Conservation (phyloP, 2,113 vertebrate genomes). For the Mirounga angustirostris region DNA sequence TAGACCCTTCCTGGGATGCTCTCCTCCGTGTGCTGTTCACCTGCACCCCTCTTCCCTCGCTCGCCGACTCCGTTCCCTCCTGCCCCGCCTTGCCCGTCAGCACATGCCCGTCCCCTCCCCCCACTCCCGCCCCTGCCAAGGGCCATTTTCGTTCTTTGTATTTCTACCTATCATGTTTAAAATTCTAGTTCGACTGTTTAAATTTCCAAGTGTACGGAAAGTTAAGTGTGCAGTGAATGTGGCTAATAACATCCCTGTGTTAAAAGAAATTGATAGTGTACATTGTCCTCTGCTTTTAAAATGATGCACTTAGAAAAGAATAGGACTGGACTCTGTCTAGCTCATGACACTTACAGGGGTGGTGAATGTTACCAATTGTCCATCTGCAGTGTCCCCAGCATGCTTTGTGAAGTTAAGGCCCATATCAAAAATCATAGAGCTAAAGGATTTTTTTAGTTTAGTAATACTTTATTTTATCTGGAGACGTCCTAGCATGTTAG, state of each 20-base stretch:
- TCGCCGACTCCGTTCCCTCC: too few relatives aligned
- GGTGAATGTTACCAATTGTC: neutral
- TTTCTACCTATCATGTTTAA: neutral
- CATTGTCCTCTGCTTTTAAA: neutral
- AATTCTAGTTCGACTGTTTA: neutral
- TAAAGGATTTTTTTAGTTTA: neutral
- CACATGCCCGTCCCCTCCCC: too few relatives aligned
- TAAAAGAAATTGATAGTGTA: neutral
- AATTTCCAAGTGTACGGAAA: neutral
- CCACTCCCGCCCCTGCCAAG: too few relatives aligned
- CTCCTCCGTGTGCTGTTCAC: too few relatives aligned
- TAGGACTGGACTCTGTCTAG: neutral
- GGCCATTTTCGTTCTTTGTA: too few relatives aligned
- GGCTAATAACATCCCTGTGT: neutral
- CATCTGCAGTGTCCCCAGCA: neutral
- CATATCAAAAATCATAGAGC: neutral
- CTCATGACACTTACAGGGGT: neutral
- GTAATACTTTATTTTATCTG: neutral
- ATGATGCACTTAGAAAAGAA: neutral
- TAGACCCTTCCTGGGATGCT: too few relatives aligned
- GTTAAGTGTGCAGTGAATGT: neutral
- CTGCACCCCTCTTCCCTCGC: too few relatives aligned
- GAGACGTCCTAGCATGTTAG: neutral
- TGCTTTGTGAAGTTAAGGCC: neutral
- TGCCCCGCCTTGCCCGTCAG: too few relatives aligned